A percentile compares a stretch with the other conserved stretches of the same genome.
phyloP scores from a whole-genome alignment of 37 sponge, comb jelly and placozoan species.

The Ephydatia muelleri region DNA sequence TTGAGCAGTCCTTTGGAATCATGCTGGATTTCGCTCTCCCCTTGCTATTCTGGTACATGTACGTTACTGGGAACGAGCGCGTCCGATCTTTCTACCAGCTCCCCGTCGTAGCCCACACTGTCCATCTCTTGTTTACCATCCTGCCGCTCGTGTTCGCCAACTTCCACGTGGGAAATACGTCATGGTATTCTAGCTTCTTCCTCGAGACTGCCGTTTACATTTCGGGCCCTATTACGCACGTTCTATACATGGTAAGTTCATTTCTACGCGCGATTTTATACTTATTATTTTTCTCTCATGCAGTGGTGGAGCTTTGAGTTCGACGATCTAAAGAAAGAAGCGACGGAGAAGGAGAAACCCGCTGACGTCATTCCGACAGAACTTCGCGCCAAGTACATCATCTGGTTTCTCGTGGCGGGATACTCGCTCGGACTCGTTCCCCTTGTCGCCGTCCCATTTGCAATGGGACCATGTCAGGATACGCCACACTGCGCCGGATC shows the following conservation, averaged over 20 bases:
- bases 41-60: neutral
- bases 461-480: neutral
- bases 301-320: neutral
- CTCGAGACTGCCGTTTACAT: neutral
- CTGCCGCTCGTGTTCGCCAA: neutral
- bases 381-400: neutral
- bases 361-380: constrained; percentile 11
- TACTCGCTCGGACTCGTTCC: neutral
- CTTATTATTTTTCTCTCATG: neutral
- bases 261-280: no score
- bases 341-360: constrained; percentile 16
- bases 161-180: neutral
- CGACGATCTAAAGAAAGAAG: neutral
- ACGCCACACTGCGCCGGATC: neutral
- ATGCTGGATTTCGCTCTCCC: neutral
- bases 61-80: neutral
- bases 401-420: neutral
- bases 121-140: neutral
- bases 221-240: neutral
- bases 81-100: neutral
- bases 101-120: neutral
- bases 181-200: neutral
- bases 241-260: neutral
- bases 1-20: neutral
- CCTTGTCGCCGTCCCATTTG: neutral